Evolutionary conservation across 2,888 invertebrate species (phyloP).

Genomic region (Metallyticus violacea): DNA sequence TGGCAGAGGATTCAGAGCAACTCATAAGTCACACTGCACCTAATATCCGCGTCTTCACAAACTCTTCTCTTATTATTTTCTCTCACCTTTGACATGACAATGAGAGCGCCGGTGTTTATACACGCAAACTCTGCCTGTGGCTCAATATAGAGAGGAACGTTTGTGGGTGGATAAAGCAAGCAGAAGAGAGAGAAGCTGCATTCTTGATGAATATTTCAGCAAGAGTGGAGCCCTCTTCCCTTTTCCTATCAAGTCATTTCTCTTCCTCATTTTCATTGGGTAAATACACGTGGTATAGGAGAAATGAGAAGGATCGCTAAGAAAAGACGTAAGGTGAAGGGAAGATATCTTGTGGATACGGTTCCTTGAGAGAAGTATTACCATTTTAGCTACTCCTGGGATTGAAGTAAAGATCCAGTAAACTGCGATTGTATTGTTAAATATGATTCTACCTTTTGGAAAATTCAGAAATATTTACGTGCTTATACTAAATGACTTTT

Average conservation of each 20-base stretch:
- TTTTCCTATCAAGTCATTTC: neutral
- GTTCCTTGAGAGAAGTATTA: neutral
- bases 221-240: neutral
- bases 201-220: slow-evolving; percentile 28
- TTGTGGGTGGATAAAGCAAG: neutral
- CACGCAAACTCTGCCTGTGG: neutral
- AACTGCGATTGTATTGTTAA: too few species aligned
- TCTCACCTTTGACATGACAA: slow-evolving; percentile 16
- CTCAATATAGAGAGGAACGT: neutral
- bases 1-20: too few species aligned
- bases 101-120: slow-evolving; percentile 5
- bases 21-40: neutral
- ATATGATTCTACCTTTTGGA: too few species aligned
- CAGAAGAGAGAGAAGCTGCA: neutral
- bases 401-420: too few species aligned
- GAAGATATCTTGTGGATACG: neutral
- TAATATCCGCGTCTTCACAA: neutral
- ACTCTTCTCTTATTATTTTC: slow-evolving; percentile 7
- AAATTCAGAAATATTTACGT: too few species aligned
- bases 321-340: neutral
- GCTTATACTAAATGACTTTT: too few species aligned
- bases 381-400: neutral
- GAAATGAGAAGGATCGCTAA: neutral
- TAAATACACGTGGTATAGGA: slow-evolving; percentile 13
- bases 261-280: slow-evolving; percentile 25